Conservation (phyloP, 2,888 invertebrate genomes). For the Melipona bicolor region DNA sequence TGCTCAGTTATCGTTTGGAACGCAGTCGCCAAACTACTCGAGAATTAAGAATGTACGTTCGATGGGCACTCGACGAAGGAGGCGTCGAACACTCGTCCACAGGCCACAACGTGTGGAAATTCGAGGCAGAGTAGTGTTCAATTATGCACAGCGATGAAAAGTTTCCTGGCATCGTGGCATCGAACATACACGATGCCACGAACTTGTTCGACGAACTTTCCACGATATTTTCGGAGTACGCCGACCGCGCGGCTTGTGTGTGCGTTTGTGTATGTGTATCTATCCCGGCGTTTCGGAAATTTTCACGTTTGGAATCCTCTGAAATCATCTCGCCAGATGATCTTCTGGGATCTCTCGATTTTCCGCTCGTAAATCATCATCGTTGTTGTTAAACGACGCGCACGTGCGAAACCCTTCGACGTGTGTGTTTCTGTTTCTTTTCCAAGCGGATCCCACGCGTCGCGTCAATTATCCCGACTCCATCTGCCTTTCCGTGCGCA, state of each 20-base stretch:
- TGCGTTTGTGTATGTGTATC: no score
- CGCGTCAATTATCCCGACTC: not conserved
- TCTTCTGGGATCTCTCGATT: not conserved
- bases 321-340: not conserved
- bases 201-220: not conserved
- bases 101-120: not conserved
- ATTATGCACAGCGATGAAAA: slow-evolving; percentile 3
- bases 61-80: not conserved
- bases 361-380: slow-evolving; percentile 22
- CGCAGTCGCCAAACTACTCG: not conserved
- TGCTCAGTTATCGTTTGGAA: not conserved
- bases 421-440: slow-evolving; percentile 4
- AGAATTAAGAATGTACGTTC: not conserved
- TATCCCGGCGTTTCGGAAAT: not conserved
- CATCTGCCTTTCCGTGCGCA: not conserved
- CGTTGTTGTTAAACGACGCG: not conserved
- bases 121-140: not conserved
- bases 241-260: not conserved
- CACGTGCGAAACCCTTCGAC: not conserved
- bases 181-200: no score
- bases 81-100: not conserved
- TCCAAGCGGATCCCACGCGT: not conserved
- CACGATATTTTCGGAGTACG: not conserved
- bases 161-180: not conserved
- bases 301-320: not conserved